phyloP scores from a whole-genome alignment of 2,797 vertebrate species.

The Eremophila alpestris region DNA sequence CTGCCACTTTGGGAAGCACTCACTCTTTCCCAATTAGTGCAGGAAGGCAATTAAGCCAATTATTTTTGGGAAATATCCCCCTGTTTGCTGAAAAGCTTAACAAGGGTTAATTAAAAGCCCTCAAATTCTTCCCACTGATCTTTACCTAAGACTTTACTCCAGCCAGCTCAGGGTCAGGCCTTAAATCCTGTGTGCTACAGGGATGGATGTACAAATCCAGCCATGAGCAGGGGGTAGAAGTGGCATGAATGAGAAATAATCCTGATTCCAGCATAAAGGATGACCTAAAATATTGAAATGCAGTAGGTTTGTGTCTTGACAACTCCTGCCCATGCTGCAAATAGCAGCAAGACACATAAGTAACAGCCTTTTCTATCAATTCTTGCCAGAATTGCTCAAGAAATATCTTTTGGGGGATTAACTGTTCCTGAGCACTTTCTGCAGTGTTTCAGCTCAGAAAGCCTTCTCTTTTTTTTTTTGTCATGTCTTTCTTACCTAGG shows the following conservation, averaged over 20 bases:
- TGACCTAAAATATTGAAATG: background rate
- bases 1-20: background rate
- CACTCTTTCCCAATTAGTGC: background rate
- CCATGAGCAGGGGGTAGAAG: background rate
- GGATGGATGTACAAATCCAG: background rate
- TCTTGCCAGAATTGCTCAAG: conserved; percentile 31
- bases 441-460: background rate
- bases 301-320: background rate
- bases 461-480: background rate
- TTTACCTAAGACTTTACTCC: background rate
- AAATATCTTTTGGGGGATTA: conserved; percentile 46
- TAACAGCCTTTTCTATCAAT: background rate
- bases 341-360: background rate
- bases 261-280: background rate
- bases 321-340: background rate
- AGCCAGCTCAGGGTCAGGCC: background rate
- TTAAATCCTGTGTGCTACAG: background rate
- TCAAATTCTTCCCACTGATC: background rate
- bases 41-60: background rate
- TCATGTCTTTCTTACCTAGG: background rate
- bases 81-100: background rate
- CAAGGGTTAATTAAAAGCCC: background rate
- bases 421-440: conserved; percentile 50
- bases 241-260: background rate
- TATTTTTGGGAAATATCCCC: background rate